These are phyloP conservation scores for Drosophila eugracilis DNA, from an alignment of 1,140 invertebrate genomes.

Conservation along the genomic window DNA sequence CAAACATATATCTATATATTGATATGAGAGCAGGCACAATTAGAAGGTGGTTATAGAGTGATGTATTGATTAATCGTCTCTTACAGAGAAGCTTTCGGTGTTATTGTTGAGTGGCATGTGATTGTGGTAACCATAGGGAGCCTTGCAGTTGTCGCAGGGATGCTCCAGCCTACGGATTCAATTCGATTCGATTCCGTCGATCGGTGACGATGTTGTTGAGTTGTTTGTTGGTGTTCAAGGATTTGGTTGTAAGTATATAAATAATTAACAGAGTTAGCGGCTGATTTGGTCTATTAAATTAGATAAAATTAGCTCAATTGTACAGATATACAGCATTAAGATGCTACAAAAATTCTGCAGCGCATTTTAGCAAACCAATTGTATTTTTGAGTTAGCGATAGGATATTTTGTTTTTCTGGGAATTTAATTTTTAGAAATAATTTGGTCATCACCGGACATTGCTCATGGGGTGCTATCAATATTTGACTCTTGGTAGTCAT, in stretches of 20 bases:
- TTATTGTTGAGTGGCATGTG: constrained; percentile 87
- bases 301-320: constrained; percentile 33
- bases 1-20: neutral
- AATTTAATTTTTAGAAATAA: neutral
- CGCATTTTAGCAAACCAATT: constrained; percentile 3
- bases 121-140: constrained; percentile 89
- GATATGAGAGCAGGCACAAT: constrained; percentile 5
- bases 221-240: constrained; percentile 48
- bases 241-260: constrained; percentile 57
- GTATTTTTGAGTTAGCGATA: constrained; percentile 11
- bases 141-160: constrained; percentile 86
- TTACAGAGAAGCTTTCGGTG: constrained; percentile 86
- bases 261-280: constrained; percentile 28
- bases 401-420: neutral
- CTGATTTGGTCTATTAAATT: constrained; percentile 13
- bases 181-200: constrained; percentile 16
- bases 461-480: constrained; percentile 9
- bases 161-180: constrained; percentile 62
- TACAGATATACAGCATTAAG: neutral
- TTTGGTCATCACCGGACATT: constrained; percentile 1
- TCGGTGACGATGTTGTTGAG: constrained; percentile 27
- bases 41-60: constrained; percentile 1
- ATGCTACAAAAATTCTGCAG: neutral
- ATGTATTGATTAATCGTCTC: constrained; percentile 49
- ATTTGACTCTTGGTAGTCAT: neutral